Base-by-base conservation (phyloP, 2,113 vertebrate genomes). In the Trochalopteron elliotii region DNA sequence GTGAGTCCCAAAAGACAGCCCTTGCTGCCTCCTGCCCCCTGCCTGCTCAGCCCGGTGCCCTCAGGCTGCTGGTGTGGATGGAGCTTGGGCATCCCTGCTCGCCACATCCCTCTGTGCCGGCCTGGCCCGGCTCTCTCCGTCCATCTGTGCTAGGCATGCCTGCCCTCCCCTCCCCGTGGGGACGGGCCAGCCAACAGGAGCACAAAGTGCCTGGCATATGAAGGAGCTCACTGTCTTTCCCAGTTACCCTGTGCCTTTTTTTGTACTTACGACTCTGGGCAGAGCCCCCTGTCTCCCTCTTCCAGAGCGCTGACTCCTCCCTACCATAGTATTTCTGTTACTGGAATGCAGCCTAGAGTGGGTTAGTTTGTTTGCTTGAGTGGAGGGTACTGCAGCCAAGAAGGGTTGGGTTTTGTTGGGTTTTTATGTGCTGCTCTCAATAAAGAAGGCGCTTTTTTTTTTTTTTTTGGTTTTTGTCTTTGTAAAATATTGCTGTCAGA, bases 181-280 rank as follows among this genome's bases (percentile, higher is more conserved):
- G 80, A 91, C 80, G 65, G 94, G 96, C 94, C 82, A 82, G 75
- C 83, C 87, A 40, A 85, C 79, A 95, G 89, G 87, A 96, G 91
- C 97, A 95, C 98, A 95, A 99, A 99, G 99, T 99, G 99, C 99
- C 99, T 99, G 98, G 98, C 98, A 98, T 98, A 99, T 99, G 99
- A 99, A 99, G 99, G 99, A 99, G 98, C 97, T 98, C 96, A 96
- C 97, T 96, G 97, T 97, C 97, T 98, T 98, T 97, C 95, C 96
- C 94, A 49, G 21, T 86, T 91, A 76, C 93, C 96, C 95, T 70
- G 93, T 95, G 95, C 96, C 95, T 97, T 96, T 94, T 95, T 97
- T 97, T 97, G 77, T 97, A 97, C 53, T 28, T 25, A 94, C 0
- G 42, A 91, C 90, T 87, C 79, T 30, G 87, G 96, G 94, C 93